Percentiles rank a stretch among this genome's conserved stretches.
phyloP scores from a whole-genome alignment of 2,888 invertebrate genomes.

The Axea sp. region DNA sequence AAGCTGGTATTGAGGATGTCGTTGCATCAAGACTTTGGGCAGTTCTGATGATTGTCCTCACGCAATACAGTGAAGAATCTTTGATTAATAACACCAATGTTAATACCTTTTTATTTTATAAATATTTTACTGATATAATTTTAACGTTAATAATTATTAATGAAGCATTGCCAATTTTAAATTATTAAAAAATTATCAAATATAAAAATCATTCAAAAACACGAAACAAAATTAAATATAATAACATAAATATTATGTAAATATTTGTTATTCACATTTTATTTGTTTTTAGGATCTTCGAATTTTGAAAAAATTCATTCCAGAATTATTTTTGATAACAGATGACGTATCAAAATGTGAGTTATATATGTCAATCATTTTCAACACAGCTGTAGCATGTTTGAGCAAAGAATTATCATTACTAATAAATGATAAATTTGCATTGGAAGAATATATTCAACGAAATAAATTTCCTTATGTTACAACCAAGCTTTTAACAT shows the following conservation, averaged over 20 bases:
- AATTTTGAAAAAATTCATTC: slow-evolving; percentile 47
- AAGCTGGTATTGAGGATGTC: slow-evolving; percentile 54
- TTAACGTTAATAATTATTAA: too few species aligned
- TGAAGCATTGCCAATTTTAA: too few species aligned
- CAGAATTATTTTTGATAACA: slow-evolving; percentile 56
- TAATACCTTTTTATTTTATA: too few species aligned
- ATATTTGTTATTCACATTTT: too few species aligned
- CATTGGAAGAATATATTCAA: slow-evolving; percentile 29
- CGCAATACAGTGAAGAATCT: slow-evolving; percentile 44
- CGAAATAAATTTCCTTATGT: slow-evolving; percentile 62
- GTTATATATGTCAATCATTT: slow-evolving; percentile 62
- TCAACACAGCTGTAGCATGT: slow-evolving; percentile 64
- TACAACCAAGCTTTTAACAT: slow-evolving; percentile 60
- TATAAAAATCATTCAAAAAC: too few species aligned
- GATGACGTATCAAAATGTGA: slow-evolving; percentile 14
- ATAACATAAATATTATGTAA: too few species aligned
- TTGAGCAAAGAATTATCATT: slow-evolving; percentile 61
- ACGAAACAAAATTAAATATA: too few species aligned
- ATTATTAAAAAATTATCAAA: too few species aligned
- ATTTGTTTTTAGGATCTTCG: slow-evolving; percentile 56
- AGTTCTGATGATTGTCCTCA: slow-evolving; percentile 61
- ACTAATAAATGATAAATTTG: slow-evolving; percentile 28
- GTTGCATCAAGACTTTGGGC: slow-evolving; percentile 62
- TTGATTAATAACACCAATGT: slow-evolving; percentile 62
- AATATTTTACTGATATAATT: too few species aligned